phyloP scores from a whole-genome alignment of 2,797 vertebrate species.

The Toxotes lorentzi region DNA sequence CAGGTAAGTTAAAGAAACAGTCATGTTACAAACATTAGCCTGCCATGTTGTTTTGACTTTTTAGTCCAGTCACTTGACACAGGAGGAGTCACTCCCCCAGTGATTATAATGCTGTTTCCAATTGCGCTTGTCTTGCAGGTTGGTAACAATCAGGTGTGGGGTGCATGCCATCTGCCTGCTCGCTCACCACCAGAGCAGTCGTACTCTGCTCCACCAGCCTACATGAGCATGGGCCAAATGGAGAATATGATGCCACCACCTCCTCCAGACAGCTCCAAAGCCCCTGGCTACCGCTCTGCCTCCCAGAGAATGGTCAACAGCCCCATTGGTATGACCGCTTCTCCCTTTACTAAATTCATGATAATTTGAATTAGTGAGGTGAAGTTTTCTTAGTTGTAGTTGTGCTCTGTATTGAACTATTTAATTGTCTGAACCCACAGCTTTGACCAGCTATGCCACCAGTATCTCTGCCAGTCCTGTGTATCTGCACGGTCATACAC shows the following conservation, averaged over 20 bases:
- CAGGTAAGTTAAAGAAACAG: conserved; percentile 64
- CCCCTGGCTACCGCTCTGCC: conserved; percentile 94
- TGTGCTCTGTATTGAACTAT: neutral
- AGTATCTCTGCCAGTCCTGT: conserved; percentile 95
- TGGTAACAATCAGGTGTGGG: conserved; percentile 96
- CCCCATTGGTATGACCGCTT: conserved; percentile 88
- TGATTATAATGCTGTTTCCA: neutral
- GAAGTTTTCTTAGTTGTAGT: neutral
- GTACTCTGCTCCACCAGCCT: conserved; percentile 91
- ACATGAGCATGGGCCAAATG: conserved; percentile 93
- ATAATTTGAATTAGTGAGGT: neutral
- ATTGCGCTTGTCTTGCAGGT: conserved; percentile 82
- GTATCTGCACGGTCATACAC: conserved; percentile 93
- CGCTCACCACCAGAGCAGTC: conserved; percentile 93
- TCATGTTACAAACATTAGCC: neutral
- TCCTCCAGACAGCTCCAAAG: conserved; percentile 93
- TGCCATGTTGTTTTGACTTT: neutral
- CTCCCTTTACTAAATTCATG: neutral
- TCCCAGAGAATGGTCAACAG: conserved; percentile 94
- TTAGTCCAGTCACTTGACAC: neutral
- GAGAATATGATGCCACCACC: conserved; percentile 91
- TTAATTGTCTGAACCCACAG: conserved; percentile 84
- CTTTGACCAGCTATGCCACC: conserved; percentile 95
- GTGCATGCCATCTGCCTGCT: conserved; percentile 92
- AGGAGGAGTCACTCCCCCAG: too few relatives aligned